Evolutionary conservation across 2,113 vertebrate species (phyloP).

Genomic region (Xyrauchen texanus): DNA sequence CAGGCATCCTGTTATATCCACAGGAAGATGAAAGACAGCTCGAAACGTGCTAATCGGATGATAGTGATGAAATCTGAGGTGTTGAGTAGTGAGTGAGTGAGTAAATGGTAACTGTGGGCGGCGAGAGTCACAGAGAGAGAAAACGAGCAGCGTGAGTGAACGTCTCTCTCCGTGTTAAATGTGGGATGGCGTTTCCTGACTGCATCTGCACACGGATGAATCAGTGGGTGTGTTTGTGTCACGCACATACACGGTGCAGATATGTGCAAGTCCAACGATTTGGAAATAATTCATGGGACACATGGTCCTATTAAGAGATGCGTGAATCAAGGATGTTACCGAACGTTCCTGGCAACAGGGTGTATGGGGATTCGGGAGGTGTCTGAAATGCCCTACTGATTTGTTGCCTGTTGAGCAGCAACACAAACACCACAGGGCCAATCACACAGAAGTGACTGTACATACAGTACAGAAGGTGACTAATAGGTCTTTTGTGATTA

Average conservation of each 20-base stretch:
- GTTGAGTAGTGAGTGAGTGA: constrained; percentile 10
- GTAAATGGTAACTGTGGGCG: constrained; percentile 45
- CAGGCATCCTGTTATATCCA: background rate
- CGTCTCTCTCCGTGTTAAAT: constrained; percentile 25
- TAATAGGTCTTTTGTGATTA: background rate
- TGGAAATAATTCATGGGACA: background rate
- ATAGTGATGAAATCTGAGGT: constrained; percentile 27
- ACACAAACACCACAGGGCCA: background rate
- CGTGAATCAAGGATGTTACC: background rate
- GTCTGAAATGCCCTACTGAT: background rate
- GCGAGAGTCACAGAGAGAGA: constrained; percentile 27
- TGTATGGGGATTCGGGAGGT: background rate
- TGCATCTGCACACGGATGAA: constrained; percentile 6
- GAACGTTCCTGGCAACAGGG: background rate
- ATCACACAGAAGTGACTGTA: background rate
- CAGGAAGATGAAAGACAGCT: background rate
- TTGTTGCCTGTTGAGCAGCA: background rate
- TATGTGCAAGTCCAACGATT: background rate
- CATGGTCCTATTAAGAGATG: background rate
- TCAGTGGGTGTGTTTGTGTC: constrained; percentile 32
- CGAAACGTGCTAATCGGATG: background rate
- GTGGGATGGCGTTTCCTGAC: constrained; percentile 13
- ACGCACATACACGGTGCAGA: background rate
- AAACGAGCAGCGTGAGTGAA: background rate
- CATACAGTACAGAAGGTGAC: background rate